Base-by-base conservation (phyloP, 2,113 vertebrate species). In the Okapia johnstoni region DNA sequence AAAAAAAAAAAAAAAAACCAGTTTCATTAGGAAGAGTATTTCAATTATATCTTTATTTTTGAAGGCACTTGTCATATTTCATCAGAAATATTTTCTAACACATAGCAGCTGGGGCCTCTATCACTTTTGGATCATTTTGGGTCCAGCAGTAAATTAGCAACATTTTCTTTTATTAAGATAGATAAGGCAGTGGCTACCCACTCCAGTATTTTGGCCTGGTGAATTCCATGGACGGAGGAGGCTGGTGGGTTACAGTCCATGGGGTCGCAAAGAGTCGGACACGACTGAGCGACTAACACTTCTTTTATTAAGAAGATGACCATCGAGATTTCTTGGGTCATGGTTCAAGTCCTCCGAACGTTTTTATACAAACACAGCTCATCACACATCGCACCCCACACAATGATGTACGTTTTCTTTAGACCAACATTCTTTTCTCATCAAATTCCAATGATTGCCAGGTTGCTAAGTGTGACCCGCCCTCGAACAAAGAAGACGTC, bases 391-490 rank as follows among this genome's bases (percentile, higher is more conserved):
- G 48, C 17, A 76, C 46, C 2, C 43, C 13, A 10, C 85, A 46
- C 55, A 57, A 46, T 60, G 66, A 57, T 85, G 52, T 94, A 86
- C 26, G 1, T 88, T 61, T 0, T 48, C 70, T 93, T 86, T 76
- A 80, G 92, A 97, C 96, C 63, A 94, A 57, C 16, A 46, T 92
- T 98, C 88, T 93, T 63, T 92, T 93, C 96, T 73, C 83, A 97
- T 97, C 96, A 97, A 97, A 98, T 94, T 93, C 90, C 90, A 97
- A 90, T 85, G 96, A 95, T 61, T 88, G 87, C 98, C 96, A 73
- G 88, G 96, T 97, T 98, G 89, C 30, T 77, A 97, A 96, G 96
- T 83, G 92, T 81, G 93, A 97, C 92, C 6, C 5, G 52, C 92
- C 57, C 54, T 97, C 94, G 98, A 96, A 97, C 95, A 97, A 96